Base-by-base conservation (phyloP, 2,113 vertebrate genomes). In the Sigmodon hispidus region DNA sequence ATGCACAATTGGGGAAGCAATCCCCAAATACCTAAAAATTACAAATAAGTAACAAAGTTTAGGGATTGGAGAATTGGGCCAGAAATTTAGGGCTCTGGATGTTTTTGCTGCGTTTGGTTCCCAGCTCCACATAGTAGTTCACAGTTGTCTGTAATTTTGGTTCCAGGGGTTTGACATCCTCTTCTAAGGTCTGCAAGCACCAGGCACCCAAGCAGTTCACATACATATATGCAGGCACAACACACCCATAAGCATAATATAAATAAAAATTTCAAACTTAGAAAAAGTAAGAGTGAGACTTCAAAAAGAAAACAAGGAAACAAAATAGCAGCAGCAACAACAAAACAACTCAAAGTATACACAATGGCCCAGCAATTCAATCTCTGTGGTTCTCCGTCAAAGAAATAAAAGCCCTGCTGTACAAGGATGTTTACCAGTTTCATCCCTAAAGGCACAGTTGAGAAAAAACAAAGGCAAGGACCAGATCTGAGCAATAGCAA, bases 391-490 rank as follows among this genome's bases (percentile, higher is more conserved):
- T 91, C 36, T 85, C 10, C 5, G 1, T 26, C 21, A n/a, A 45
- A 65, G 63, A 93, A 65, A 52, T 12, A n/a, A 73, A 69, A 84
- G 43, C 22, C 4, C 24, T 40, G 15, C n/a, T 59, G 21, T 8
- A 10, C 34, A 69, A 50, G 22, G n/a, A 26, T 43, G 57, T 50
- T 79, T 61, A 26, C 1, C 31, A 76, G 9, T 7, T 94, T 65
- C 76, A 34, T 75, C 67, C 70, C 24, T 57, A 77, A 65, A 65
- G 13, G 2, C 11, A 43, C 1, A 34, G 3, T 50, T 85, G 55
- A 87, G 86, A 95, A 87, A 57, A 95, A 87, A 57, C 21, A 85
- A 85, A 90, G 24, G 26, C 9, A 69, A 95, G 52, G 57, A 12
- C 40, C 45, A 59, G 61, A n/a, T 75, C 72, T 50, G n/a, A 90